A percentile compares a stretch with the other conserved stretches of the same genome.
phyloP scores from a whole-genome alignment of 2,888 invertebrate species.

The Oegoconia quadripuncta region DNA sequence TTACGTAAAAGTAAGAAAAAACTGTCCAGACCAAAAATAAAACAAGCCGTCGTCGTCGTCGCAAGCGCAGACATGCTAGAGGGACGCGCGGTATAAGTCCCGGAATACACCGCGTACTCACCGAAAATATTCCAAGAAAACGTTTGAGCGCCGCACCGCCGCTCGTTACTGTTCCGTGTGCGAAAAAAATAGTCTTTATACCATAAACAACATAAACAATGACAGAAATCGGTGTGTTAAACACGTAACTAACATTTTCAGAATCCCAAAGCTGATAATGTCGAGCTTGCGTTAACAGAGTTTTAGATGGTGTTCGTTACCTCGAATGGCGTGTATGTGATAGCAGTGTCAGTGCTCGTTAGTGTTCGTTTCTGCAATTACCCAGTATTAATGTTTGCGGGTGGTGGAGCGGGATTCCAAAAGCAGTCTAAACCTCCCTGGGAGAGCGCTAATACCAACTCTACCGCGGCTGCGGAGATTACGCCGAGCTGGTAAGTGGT shows the following conservation, averaged over 20 bases:
- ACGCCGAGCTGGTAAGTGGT: conserved; percentile 52
- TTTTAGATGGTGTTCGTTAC: conserved; percentile 9
- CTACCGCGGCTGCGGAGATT: conserved; percentile 35
- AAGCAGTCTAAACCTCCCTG: conserved; percentile 68
- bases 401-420: conserved; percentile 66
- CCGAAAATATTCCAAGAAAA: conserved; percentile 38
- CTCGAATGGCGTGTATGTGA: conserved; percentile 17
- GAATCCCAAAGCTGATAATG: not conserved
- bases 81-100: conserved; percentile 31
- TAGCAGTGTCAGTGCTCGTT: conserved; percentile 12
- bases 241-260: not conserved
- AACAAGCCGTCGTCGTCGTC: conserved; percentile 32
- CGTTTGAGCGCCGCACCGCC: conserved; percentile 24
- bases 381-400: conserved; percentile 57
- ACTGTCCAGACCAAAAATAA: conserved; percentile 45
- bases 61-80: conserved; percentile 35
- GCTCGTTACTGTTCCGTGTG: conserved; percentile 17
- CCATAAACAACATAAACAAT: conserved; percentile 29
- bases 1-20: conserved; percentile 43
- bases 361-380: conserved; percentile 18
- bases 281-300: not conserved
- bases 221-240: conserved; percentile 6
- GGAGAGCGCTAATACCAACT: conserved; percentile 43
- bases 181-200: conserved; percentile 17
- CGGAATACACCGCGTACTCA: conserved; percentile 37